Base-by-base conservation (phyloP, 2,888 invertebrate species). In the Cheilosia variabilis region DNA sequence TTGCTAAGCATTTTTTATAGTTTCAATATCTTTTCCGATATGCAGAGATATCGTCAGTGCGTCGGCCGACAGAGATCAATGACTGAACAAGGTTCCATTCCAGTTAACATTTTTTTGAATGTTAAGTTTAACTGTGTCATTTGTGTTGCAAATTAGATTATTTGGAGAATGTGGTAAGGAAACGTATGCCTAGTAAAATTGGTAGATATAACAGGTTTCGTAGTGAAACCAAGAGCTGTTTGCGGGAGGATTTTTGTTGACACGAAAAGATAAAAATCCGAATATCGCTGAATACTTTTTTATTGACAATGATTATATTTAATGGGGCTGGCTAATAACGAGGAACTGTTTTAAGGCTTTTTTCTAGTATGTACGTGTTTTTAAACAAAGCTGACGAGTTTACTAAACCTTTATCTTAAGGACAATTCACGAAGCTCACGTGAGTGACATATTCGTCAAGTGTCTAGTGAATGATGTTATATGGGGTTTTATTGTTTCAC, bases 141-240 rank as follows among this genome's bases (percentile, higher is more conserved):
- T 63, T 71, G 47, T 55, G n/a, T 53, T 77, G 77, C 69, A 62
- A 77, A 69, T 78, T 47, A 77, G 66, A 43, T 41, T 10, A 75
- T 34, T 37, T 34, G n/a, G 13, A 31, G 60, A 19, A 7, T 15
- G 22, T 24, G 37, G 5, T 2, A 52, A 19, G 15, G 9, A 31
- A 43, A 9, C 22, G 17, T 41, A 52, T 17, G 10, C 13, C 37
- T 13, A 37, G 10, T 37, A 41, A 66, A 31, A 10, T 27, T 66
- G 6, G 2, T 15, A 53, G 6, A 2, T 15, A 53, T 4, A 66
- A 68, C 55, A 10, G 19, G 69, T 69, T 45, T 57, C 37, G 13
- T 3, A 47, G 45, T 9, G 57, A 69, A 69, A 69, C 45, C 34
- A 34, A 55, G 27, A 57, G 22, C 10, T 55, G 17, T 13, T 24